Conservation (phyloP, 2,113 vertebrate genomes). For the Gulo gulo region DNA sequence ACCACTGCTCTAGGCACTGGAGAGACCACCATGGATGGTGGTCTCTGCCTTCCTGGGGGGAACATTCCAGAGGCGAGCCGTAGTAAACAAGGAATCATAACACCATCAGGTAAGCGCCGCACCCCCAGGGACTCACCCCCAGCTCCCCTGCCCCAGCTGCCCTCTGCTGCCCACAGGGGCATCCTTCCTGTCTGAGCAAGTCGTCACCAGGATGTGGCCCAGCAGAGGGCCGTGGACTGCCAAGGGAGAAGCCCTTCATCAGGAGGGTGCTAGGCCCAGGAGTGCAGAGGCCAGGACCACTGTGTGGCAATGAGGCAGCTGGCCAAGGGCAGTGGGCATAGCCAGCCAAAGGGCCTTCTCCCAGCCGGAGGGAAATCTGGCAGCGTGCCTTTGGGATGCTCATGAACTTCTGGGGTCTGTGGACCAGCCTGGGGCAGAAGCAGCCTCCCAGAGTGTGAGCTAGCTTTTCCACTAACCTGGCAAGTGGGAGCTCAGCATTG, state of each 20-base stretch:
- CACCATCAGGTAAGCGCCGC: background rate
- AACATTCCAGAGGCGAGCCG: background rate
- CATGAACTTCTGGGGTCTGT: background rate
- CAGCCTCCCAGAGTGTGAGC: background rate
- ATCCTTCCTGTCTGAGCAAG: background rate
- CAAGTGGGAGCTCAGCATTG: background rate
- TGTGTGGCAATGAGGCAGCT: accelerated
- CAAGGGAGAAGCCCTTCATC: background rate
- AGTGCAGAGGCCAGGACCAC: background rate
- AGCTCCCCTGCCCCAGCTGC: no score
- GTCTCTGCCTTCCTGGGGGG: background rate
- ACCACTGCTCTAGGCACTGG: background rate
- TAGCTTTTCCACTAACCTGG: background rate
- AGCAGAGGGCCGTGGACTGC: background rate
- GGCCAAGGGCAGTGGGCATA: background rate
- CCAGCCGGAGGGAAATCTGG: background rate
- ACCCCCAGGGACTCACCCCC: background rate
- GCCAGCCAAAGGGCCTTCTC: background rate
- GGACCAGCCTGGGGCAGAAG: background rate
- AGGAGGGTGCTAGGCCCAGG: background rate
- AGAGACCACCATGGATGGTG: accelerated
- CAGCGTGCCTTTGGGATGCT: background rate
- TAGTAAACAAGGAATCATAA: background rate
- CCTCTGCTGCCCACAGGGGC: background rate
- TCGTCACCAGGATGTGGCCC: background rate